Base-by-base conservation (phyloP, 1,140 invertebrate genomes). In the Solenopsis invicta region DNA sequence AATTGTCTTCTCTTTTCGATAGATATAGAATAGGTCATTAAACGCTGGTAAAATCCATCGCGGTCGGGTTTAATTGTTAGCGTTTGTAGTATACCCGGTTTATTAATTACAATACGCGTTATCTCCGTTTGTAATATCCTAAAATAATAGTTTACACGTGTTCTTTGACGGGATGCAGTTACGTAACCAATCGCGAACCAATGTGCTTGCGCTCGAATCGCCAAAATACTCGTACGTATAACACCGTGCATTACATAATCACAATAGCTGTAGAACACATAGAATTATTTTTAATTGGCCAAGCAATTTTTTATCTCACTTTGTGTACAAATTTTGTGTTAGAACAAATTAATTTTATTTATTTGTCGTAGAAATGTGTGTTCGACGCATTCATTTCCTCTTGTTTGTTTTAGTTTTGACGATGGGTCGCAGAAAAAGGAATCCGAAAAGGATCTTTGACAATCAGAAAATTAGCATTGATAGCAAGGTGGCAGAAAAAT, bases 371-470 rank as follows among this genome's bases (percentile, higher is more conserved):
- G n/a, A 45, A 41, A 16, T 24, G 1, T 29, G 5, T 9, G 0
- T 37, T 82, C 5, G 4, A n/a, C 21, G 6, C 45, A n/a, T 34
- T 59, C 24, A 59, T 61, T 21, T 48, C 2, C 2, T 37, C 12
- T 74, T 0, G 1, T 74, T 74, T 74, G n/a, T 84, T 84, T 84
- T 9, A 84, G 80, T 41, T 50, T 37, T 21, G 48, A 59, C 18
- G 4, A 88, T 88, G 87, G 87, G 85, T 37, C 87, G 87, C 12
- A 75, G 52, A 21, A 88, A 67, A 75, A 88, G 37, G 37, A 86
- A 81, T 54, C 34, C 64, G 16, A 80, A 52, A 81, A 80, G 52
- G 0, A 29, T 29, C 18, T 24, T 29, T 9, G 24, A 48, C 13
- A 5, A 1, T 54, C 74, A 34, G 3, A 78, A 78, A 78, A 18